Conservation (phyloP, 1,140 invertebrate genomes). For the Yoshiicerus persimilis region DNA sequence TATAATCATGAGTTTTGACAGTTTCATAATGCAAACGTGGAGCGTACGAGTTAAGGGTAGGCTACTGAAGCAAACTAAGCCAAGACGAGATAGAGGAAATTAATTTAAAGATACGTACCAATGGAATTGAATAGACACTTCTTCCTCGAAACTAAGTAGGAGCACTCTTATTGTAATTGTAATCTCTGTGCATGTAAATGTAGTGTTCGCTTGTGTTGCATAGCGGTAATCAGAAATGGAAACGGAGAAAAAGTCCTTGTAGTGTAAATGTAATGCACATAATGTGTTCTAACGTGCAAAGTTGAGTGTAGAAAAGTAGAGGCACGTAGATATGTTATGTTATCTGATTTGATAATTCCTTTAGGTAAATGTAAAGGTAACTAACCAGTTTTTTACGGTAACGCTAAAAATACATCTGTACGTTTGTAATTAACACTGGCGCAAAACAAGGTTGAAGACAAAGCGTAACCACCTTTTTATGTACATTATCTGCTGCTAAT, state of each 20-base stretch:
- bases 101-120: slow-evolving; percentile 35
- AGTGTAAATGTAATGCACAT: neutral
- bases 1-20: slow-evolving; percentile 41
- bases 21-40: slow-evolving; percentile 14
- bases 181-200: neutral
- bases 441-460: neutral
- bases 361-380: neutral
- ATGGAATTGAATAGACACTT: neutral
- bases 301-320: neutral
- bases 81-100: neutral
- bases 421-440: neutral
- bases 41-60: neutral
- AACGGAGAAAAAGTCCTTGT: no score
- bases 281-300: neutral
- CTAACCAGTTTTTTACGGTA: neutral
- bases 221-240: neutral
- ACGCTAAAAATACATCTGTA: neutral
- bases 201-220: neutral
- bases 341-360: neutral
- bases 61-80: neutral
- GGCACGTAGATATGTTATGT: neutral
- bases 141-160: neutral
- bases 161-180: neutral
- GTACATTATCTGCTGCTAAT: neutral
- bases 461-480: neutral